Conservation (phyloP, 2,797 vertebrate genomes). For the Onychomys torridus region DNA sequence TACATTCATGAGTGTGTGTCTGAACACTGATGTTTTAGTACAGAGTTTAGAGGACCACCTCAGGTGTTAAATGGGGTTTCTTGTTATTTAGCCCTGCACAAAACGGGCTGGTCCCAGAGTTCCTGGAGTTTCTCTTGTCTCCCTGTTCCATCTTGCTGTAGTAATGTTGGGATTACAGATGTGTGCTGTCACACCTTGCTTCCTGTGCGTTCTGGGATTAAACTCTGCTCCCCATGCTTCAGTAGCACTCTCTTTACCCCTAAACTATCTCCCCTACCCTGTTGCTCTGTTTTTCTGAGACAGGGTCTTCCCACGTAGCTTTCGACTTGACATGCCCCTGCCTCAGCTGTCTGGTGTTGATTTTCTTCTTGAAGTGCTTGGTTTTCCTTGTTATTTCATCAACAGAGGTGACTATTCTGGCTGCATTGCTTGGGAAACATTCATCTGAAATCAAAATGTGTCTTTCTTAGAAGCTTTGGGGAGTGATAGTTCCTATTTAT, state of each 20-base stretch:
- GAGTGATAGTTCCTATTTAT: not conserved
- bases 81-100: not conserved
- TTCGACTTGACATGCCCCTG: not conserved
- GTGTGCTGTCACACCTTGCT: not conserved
- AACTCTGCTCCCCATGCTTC: not conserved
- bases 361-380: not conserved
- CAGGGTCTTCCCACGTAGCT: not conserved
- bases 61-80: not conserved
- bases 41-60: not conserved
- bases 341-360: not conserved
- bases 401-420: slow-evolving; percentile 25
- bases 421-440: not conserved
- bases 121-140: not conserved
- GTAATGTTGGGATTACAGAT: not conserved
- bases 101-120: not conserved
- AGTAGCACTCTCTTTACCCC: not conserved
- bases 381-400: slow-evolving; percentile 8
- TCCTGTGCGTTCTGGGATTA: not conserved
- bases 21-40: not conserved
- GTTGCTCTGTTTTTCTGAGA: not conserved
- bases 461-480: slow-evolving; percentile 47
- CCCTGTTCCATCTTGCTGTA: not conserved
- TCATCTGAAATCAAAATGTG: not conserved
- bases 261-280: too few relatives aligned
- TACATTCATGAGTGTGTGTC: too few relatives aligned